A percentile compares a stretch with the other conserved stretches of the same genome.
Evolutionary conservation across 2,113 vertebrate species (phyloP).

Genomic region (Charadrius vociferus): DNA sequence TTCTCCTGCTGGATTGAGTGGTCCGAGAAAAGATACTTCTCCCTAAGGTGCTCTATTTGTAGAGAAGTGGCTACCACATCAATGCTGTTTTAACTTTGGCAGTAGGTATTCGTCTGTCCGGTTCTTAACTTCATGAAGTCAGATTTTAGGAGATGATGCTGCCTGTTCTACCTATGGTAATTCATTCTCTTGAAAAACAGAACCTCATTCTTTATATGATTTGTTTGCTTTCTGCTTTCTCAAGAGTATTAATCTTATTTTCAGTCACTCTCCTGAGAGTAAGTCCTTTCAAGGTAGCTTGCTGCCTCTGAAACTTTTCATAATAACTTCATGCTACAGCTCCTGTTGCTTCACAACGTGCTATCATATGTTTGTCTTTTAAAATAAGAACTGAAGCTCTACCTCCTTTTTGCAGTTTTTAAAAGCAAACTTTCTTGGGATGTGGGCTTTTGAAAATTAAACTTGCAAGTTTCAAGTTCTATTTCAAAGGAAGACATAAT

Average conservation of each 20-base stretch:
- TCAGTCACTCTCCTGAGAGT: not conserved
- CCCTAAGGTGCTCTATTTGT: not conserved
- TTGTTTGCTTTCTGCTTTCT: slow-evolving; percentile 22
- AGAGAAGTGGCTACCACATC: not conserved
- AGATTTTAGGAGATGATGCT: not conserved
- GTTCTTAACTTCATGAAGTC: not conserved
- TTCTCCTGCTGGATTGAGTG: not conserved
- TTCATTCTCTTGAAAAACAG: not conserved
- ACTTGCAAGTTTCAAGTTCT: not conserved
- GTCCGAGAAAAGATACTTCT: too few species aligned
- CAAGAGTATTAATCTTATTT: not conserved
- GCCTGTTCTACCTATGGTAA: not conserved
- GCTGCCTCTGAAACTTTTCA: not conserved
- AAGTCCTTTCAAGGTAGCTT: not conserved
- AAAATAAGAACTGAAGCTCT: not conserved
- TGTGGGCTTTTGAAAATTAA: slow-evolving; percentile 24
- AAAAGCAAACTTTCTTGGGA: slow-evolving; percentile 5
- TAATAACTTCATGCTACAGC: not conserved
- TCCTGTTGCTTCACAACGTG: not conserved
- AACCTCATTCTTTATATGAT: not conserved
- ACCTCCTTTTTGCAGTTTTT: not conserved
- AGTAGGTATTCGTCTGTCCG: not conserved
- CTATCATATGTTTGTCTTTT: not conserved
- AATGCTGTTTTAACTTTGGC: not conserved
- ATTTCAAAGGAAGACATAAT: not conserved